Conservation (phyloP, 1,140 invertebrate genomes). For the Psix sp. region DNA sequence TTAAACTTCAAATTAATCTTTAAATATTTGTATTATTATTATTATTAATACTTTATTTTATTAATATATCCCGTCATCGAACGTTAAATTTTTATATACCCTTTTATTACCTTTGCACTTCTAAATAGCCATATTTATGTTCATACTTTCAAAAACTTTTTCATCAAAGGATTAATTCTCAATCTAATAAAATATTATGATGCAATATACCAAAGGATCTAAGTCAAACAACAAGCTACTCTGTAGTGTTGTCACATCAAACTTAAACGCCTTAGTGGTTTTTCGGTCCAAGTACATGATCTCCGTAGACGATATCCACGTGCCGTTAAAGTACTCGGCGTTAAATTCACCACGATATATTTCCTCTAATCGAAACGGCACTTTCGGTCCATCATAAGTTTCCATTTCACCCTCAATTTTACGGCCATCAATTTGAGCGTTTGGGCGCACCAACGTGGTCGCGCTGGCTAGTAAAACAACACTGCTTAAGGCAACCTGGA, state of each 20-base stretch:
- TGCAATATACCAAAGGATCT: conserved; percentile 46
- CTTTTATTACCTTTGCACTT: background rate
- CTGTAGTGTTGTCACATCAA: conserved; percentile 55
- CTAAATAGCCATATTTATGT: no score
- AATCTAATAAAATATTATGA: no score
- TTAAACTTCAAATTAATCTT: no score
- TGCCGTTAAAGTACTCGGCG: conserved; percentile 66
- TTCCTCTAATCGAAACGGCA: conserved; percentile 63
- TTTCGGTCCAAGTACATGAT: conserved; percentile 59
- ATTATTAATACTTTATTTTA: no score
- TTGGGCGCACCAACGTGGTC: conserved; percentile 23
- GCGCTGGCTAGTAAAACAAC: conserved; percentile 13
- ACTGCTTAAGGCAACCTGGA: conserved; percentile 34
- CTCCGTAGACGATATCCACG: conserved; percentile 67
- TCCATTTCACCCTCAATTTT: conserved; percentile 41
- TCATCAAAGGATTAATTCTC: no score
- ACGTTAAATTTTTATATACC: no score
- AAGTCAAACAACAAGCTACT: conserved; percentile 50
- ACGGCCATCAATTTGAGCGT: conserved; percentile 29
- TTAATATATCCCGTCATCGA: no score
- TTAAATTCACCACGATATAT: conserved; percentile 56
- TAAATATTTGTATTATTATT: no score
- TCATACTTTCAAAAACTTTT: no score
- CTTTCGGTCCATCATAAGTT: conserved; percentile 40
- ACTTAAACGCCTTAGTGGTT: conserved; percentile 52